Evolutionary conservation across 2,888 invertebrate genomes (phyloP).

Genomic region (Drosophila rubida): DNA sequence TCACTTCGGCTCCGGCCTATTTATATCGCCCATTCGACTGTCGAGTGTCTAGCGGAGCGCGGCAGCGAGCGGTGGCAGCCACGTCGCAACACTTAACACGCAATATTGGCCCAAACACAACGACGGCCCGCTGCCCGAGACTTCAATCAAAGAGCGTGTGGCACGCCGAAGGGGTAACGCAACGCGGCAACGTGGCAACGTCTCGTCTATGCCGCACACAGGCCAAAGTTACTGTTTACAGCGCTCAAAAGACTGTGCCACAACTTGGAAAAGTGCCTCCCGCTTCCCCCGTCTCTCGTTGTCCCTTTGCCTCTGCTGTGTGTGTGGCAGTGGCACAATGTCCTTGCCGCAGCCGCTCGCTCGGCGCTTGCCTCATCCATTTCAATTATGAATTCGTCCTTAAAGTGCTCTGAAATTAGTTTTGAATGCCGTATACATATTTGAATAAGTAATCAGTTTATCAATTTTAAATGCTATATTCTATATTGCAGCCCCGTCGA

Average conservation of each 20-base stretch:
- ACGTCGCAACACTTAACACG: slow-evolving; percentile 42
- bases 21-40: slow-evolving; percentile 26
- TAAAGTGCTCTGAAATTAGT: slow-evolving; percentile 21
- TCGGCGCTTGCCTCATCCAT: slow-evolving; percentile 6
- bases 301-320: too few species aligned
- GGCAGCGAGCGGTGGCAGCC: neutral
- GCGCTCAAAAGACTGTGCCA: slow-evolving; percentile 1
- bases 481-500: too few species aligned
- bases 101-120: slow-evolving; percentile 25
- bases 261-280: slow-evolving; percentile 18
- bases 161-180: neutral
- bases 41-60: slow-evolving; percentile 7
- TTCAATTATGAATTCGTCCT: slow-evolving; percentile 32
- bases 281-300: too few species aligned
- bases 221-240: slow-evolving; percentile 19
- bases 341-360: slow-evolving; percentile 6
- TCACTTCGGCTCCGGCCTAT: slow-evolving; percentile 35
- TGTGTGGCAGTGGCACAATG: too few species aligned
- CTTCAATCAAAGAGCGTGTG: slow-evolving; percentile 34
- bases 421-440: slow-evolving; percentile 7
- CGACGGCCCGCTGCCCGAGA: neutral
- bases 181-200: too few species aligned
- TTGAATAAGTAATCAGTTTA: slow-evolving; percentile 11
- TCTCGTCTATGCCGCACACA: too few species aligned
- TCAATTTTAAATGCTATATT: slow-evolving; percentile 6